Conservation (phyloP, 1,140 invertebrate species). For the Panagrolaimus sp. region DNA sequence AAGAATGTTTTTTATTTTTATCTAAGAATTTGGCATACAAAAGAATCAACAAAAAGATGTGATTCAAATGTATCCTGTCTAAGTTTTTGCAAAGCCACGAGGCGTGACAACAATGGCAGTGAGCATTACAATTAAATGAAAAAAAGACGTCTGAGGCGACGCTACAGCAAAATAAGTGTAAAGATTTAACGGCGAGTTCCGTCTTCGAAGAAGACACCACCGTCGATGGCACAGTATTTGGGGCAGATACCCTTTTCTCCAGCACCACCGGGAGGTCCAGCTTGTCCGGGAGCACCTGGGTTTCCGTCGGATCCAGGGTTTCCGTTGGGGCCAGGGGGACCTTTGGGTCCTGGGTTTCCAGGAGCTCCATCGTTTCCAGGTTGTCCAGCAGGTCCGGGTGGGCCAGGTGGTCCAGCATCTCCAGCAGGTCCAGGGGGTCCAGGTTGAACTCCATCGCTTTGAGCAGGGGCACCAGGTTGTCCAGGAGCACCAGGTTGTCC, state of each 20-base stretch:
- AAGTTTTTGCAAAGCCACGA: not conserved
- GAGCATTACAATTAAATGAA: not conserved
- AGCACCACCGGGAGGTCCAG: constrained; percentile 43
- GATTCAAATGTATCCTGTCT: too few relatives aligned
- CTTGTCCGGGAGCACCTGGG: constrained; percentile 47
- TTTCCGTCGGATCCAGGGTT: constrained; percentile 50
- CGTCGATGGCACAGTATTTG: constrained; percentile 46
- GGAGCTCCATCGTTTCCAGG: constrained; percentile 13
- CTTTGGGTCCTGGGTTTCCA: constrained; percentile 3
- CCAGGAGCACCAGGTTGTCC: constrained; percentile 17
- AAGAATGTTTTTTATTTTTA: too few relatives aligned
- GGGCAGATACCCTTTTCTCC: constrained; percentile 52
- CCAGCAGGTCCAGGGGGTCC: constrained; percentile 14
- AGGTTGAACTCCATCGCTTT: not conserved
- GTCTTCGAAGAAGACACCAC: constrained; percentile 47
- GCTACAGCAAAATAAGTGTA: constrained; percentile 4
- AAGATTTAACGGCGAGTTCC: constrained; percentile 36
- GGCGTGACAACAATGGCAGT: constrained; percentile 13
- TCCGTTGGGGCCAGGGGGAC: constrained; percentile 40
- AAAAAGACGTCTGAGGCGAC: constrained; percentile 7
- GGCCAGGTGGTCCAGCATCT: constrained; percentile 8
- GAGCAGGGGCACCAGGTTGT: constrained; percentile 1
- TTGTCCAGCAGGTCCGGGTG: not conserved
- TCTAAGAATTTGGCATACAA: too few relatives aligned
- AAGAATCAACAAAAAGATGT: too few relatives aligned